Evolutionary conservation across 2,113 vertebrate species (phyloP), one percentile per base, ranked within the genome.

Genomic region (Hypanus sabinus): DNA sequence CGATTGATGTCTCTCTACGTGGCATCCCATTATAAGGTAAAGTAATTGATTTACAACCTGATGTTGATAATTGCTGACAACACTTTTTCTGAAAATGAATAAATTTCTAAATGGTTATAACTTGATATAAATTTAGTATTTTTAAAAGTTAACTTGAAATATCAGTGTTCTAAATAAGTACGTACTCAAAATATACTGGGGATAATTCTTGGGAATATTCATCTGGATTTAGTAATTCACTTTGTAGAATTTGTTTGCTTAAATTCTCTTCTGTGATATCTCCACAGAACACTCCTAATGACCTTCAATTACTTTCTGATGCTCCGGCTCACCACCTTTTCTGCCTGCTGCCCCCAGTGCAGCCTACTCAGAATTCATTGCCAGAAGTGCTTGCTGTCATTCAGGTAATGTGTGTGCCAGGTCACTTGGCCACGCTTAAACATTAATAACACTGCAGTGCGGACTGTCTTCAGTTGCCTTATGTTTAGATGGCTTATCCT

Each of bases 251-350:
- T 38, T 55, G 27, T 73, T 93, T 46, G 8, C 71, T 73, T 20
- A 73, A 73, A 24, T 73, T 73, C 16, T 20, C 33, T 79, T 33
- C 27, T 11, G 24, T 68, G 46, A 75, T 30, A 36, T 24, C 33
- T 88, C 30, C 36, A 27, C 96, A 99, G 98, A 99, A 99, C 96
- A 98, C 98, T 0, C 99, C 99, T 71, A 99, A 98, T 16, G 99
- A 99, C 93, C 98, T 99, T 62, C 99, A 99, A 97, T 96, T 99
- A 98, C 97, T 99, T 46, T 99, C 99, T 0, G 99, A 99, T 60
- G 99, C 99, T 0, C 99, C 99, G 0, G 99, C 99, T 91, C 99
- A 99, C 96, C 99, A 99, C 93, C 98, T 99, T 71, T 99, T 99
- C 95, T 99, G 99, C 95, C 98, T 99, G 94, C 95, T 99, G 94